These are phyloP conservation scores for Solea senegalensis DNA, from an alignment of 2,113 vertebrate genomes.

Conservation along the genomic window DNA sequence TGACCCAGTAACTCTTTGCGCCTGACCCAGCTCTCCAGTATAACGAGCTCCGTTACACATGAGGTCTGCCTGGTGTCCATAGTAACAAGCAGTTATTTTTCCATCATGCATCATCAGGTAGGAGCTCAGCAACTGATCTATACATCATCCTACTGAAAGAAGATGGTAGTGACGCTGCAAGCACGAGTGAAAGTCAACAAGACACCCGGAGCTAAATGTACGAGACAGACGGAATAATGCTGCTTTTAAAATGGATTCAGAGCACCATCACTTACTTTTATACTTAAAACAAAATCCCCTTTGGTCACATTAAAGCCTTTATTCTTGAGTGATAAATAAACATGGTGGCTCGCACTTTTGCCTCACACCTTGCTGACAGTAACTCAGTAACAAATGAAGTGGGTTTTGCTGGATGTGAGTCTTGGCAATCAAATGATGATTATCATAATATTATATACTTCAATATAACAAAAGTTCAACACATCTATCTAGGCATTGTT, in stretches of 20 bases:
- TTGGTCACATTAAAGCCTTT: conserved; percentile 19
- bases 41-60: neutral
- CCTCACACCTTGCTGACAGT: conserved; percentile 9
- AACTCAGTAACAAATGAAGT: too few relatives aligned
- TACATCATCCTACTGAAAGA: neutral
- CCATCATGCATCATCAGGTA: neutral
- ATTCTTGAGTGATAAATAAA: neutral
- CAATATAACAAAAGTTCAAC: too few relatives aligned
- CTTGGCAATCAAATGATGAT: too few relatives aligned
- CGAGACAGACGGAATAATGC: too few relatives aligned
- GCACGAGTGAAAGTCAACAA: neutral
- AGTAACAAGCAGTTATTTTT: conserved; percentile 18
- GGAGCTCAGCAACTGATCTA: neutral
- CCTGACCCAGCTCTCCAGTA: neutral
- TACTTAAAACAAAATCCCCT: conserved; percentile 11
- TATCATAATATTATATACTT: too few relatives aligned
- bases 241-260: conserved; percentile 5
- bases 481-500: too few relatives aligned
- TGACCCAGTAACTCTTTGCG: neutral
- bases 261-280: neutral
- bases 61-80: conserved; percentile 16
- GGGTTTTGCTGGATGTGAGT: too few relatives aligned
- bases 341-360: too few relatives aligned
- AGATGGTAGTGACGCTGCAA: neutral
- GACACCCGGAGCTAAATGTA: neutral